Conservation (phyloP, 2,888 invertebrate species). For the Calliscelio sp. region DNA sequence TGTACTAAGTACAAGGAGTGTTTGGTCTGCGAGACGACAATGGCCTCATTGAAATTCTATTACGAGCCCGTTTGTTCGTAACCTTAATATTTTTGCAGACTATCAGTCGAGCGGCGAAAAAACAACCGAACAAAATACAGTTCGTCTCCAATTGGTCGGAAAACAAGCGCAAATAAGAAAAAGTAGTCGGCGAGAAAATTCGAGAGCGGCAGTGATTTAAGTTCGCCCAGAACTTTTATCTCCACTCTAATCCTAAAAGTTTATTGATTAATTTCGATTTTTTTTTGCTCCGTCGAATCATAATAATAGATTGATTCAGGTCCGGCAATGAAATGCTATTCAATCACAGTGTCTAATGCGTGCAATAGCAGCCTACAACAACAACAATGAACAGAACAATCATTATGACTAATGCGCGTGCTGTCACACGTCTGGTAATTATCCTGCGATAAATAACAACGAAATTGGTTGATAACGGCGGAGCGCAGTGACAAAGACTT, state of each 20-base stretch:
- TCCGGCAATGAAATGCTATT: no score
- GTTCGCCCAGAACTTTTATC: conserved; percentile 43
- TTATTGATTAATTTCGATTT: conserved; percentile 55
- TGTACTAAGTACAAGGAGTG: conserved; percentile 14
- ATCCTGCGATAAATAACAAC: conserved; percentile 44
- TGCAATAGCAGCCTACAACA: conserved; percentile 13
- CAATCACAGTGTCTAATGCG: conserved; percentile 52
- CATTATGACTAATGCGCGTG: conserved; percentile 34
- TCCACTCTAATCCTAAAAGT: conserved; percentile 26
- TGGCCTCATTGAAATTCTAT: neutral
- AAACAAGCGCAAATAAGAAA: conserved; percentile 48
- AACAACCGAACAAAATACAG: conserved; percentile 8
- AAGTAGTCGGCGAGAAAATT: conserved; percentile 19
- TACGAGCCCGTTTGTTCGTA: conserved; percentile 25
- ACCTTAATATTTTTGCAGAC: neutral
- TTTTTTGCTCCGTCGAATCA: no score
- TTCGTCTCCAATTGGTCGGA: conserved; percentile 22
- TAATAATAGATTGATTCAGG: no score
- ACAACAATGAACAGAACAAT: conserved; percentile 27
- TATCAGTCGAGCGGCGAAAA: conserved; percentile 7
- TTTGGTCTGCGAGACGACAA: neutral
- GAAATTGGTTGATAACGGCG: conserved; percentile 40
- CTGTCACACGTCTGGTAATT: conserved; percentile 39
- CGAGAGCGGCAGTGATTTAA: conserved; percentile 49
- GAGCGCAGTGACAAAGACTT: conserved; percentile 55